phyloP scores from a whole-genome alignment of 2,888 invertebrate genomes.

The Meta bourneti region DNA sequence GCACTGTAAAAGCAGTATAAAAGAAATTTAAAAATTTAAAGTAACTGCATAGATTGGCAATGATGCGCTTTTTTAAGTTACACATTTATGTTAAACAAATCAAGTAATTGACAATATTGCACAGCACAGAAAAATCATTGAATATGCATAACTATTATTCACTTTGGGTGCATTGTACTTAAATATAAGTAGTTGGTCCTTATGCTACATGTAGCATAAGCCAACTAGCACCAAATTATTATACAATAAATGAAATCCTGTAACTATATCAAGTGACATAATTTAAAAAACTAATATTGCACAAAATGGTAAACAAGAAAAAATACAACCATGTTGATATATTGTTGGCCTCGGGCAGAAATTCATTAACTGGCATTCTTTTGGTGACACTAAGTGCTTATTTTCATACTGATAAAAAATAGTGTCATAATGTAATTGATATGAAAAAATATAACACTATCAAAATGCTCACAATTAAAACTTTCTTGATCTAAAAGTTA shows the following conservation, averaged over 20 bases:
- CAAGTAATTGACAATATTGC: not conserved
- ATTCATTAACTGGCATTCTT: no score
- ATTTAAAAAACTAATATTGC: not conserved
- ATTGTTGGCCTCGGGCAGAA: not conserved
- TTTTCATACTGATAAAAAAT: no score
- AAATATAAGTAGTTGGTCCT: constrained; percentile 6
- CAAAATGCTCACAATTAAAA: not conserved
- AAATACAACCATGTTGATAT: constrained; percentile 4
- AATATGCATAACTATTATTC: not conserved
- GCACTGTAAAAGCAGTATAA: constrained; percentile 33
- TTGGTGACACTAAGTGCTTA: no score
- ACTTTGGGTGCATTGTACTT: not conserved
- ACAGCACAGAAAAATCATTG: not conserved
- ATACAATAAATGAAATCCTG: constrained; percentile 6
- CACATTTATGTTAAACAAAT: not conserved
- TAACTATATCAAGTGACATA: not conserved
- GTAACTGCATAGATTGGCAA: not conserved
- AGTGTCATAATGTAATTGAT: no score
- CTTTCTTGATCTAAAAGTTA: no score
- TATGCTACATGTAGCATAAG: not conserved
- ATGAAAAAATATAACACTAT: no score
- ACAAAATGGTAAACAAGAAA: constrained; percentile 7
- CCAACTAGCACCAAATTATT: no score
- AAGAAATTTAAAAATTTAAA: not conserved
- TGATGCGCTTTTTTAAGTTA: not conserved